These are phyloP conservation scores for Trichogramma dendrolimi DNA, from an alignment of 2,888 invertebrate species.

Conservation along the genomic window DNA sequence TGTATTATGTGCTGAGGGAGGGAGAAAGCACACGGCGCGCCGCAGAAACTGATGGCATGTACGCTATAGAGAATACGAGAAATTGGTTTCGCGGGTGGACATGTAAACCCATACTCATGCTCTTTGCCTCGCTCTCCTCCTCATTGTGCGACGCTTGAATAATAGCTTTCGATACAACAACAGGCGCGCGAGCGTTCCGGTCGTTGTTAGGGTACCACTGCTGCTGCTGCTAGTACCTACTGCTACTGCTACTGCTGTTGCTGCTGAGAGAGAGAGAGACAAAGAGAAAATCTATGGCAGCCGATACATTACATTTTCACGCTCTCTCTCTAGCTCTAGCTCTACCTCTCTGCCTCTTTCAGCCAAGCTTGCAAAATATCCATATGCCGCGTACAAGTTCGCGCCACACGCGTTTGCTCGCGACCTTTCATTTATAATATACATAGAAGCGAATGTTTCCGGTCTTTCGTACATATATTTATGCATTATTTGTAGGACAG, in stretches of 20 bases:
- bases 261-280: background rate
- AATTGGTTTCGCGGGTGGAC: slow-evolving; percentile 27
- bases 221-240: background rate
- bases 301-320: slow-evolving; percentile 27
- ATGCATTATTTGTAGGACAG: too few relatives aligned
- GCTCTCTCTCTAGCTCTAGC: background rate
- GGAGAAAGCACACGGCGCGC: background rate
- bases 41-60: background rate
- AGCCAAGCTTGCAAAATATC: slow-evolving; percentile 20
- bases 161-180: slow-evolving; percentile 28
- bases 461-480: background rate
- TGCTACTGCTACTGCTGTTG: background rate
- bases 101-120: slow-evolving; percentile 13
- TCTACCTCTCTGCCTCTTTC: background rate
- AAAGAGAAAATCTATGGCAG: slow-evolving; percentile 22
- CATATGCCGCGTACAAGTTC: slow-evolving; percentile 10
- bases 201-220: too few relatives aligned
- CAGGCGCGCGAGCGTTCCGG: background rate
- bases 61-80: slow-evolving; percentile 18
- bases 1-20: too few relatives aligned
- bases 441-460: slow-evolving; percentile 14
- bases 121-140: background rate
- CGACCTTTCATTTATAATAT: slow-evolving; percentile 18
- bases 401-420: background rate
- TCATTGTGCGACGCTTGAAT: slow-evolving; percentile 30